Conservation (phyloP, 2,113 vertebrate species). For the Nothoprocta pentlandii region DNA sequence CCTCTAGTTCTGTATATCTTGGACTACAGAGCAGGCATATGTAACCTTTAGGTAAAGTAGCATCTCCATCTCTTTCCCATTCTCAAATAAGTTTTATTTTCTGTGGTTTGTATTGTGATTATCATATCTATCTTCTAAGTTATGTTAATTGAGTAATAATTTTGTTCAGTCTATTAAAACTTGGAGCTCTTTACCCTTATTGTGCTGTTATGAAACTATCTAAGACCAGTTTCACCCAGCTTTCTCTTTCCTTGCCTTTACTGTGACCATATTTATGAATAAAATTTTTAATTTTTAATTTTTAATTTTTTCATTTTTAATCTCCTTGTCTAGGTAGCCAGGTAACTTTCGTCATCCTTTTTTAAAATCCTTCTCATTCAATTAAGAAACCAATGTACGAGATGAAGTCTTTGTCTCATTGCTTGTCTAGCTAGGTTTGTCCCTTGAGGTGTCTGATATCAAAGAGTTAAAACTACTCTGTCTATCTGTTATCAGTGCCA, state of each 20-base stretch:
- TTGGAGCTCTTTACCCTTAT: neutral
- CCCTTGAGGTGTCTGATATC: neutral
- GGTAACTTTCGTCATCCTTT: neutral
- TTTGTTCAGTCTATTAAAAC: neutral
- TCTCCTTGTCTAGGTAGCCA: neutral
- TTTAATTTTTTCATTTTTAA: too few relatives aligned
- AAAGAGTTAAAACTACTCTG: conserved; percentile 15
- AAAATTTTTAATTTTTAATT: neutral
- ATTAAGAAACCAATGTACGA: neutral
- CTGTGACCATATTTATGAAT: neutral
- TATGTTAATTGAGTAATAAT: neutral
- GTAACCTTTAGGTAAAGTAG: neutral
- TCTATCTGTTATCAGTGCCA: conserved; percentile 22
- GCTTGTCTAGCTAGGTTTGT: neutral
- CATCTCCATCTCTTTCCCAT: neutral
- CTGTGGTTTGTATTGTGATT: neutral
- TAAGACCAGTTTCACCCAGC: neutral
- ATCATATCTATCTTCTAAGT: neutral
- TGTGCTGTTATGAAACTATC: neutral
- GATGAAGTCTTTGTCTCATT: neutral
- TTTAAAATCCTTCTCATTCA: neutral
- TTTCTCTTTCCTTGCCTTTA: neutral
- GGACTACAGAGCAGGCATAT: neutral
- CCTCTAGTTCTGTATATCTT: neutral
- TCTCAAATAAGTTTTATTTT: neutral